phyloP scores from a whole-genome alignment of 2,797 vertebrate species.

The Triplophysa bombifrons region DNA sequence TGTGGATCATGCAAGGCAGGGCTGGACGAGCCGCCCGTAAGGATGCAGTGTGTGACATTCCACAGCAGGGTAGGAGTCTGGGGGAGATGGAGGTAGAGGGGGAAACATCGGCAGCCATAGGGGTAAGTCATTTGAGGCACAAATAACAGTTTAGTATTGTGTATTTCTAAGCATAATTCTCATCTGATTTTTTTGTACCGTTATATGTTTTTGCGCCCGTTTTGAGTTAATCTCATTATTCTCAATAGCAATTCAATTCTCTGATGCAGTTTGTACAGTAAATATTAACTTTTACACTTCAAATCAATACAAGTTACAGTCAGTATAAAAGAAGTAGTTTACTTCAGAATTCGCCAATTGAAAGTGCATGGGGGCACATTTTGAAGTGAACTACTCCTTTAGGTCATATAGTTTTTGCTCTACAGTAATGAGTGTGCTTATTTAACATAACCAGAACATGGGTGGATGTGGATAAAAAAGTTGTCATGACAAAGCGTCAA shows the following conservation, averaged over 20 bases:
- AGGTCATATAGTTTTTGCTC: neutral
- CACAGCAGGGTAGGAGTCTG: conserved; percentile 46
- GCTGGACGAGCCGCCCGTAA: conserved; percentile 41
- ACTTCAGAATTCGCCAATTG: too few relatives aligned
- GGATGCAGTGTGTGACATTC: conserved; percentile 43
- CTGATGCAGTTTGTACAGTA: neutral
- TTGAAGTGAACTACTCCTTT: too few relatives aligned
- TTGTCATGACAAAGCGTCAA: too few relatives aligned
- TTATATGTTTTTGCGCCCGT: neutral
- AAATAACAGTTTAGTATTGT: neutral
- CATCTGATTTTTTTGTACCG: neutral
- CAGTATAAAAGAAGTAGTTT: neutral
- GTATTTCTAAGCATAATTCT: neutral
- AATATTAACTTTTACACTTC: neutral
- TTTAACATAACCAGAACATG: neutral
- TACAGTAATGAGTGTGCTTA: neutral
- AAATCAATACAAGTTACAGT: neutral
- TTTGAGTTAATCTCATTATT: neutral
- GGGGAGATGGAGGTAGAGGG: conserved; percentile 58
- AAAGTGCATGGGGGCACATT: too few relatives aligned
- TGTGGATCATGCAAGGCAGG: conserved; percentile 48
- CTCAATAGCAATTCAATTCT: neutral
- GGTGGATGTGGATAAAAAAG: neutral
- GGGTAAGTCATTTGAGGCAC: conserved; percentile 47
- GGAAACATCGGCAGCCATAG: conserved; percentile 18